These are phyloP conservation scores for Notoglanidium macrostoma DNA, from an alignment of 2,797 vertebrate genomes.

Conservation along the genomic window DNA sequence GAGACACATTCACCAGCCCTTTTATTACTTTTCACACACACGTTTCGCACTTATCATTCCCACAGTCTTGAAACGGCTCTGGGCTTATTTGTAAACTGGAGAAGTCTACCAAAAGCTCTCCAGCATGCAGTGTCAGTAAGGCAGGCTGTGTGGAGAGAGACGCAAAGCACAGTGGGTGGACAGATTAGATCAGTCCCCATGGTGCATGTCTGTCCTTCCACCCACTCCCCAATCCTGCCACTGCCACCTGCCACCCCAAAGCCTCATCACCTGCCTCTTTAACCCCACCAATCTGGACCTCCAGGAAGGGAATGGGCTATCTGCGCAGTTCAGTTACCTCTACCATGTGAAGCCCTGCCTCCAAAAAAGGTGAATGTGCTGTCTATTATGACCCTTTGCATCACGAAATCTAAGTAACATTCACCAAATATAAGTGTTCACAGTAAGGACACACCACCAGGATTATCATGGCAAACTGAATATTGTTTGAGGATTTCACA, in stretches of 20 bases:
- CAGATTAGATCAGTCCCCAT: constrained; percentile 72
- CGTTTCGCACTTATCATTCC: not conserved
- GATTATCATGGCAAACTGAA: not conserved
- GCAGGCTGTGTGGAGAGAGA: constrained; percentile 53
- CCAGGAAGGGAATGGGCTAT: constrained; percentile 30
- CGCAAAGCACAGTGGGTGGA: constrained; percentile 73
- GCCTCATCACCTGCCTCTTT: constrained; percentile 52
- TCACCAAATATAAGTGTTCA: not conserved
- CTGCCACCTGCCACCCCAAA: constrained; percentile 73
- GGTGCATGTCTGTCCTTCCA: constrained; percentile 63
- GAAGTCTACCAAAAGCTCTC: constrained; percentile 23
- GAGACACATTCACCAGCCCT: not conserved
- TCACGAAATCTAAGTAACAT: not conserved
- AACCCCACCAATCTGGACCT: constrained; percentile 49
- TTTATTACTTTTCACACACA: not conserved
- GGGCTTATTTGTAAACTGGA: not conserved
- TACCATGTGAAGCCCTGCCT: constrained; percentile 18
- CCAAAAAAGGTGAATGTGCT: not conserved
- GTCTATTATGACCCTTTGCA: not conserved
- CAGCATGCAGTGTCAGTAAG: constrained; percentile 31
- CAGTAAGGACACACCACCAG: not conserved
- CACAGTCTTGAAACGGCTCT: constrained; percentile 2
- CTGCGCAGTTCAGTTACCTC: constrained; percentile 2
- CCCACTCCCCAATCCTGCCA: constrained; percentile 56
- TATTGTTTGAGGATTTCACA: not conserved